Conservation (phyloP, 2,113 vertebrate species). For the Megaleporinus macrocephalus region DNA sequence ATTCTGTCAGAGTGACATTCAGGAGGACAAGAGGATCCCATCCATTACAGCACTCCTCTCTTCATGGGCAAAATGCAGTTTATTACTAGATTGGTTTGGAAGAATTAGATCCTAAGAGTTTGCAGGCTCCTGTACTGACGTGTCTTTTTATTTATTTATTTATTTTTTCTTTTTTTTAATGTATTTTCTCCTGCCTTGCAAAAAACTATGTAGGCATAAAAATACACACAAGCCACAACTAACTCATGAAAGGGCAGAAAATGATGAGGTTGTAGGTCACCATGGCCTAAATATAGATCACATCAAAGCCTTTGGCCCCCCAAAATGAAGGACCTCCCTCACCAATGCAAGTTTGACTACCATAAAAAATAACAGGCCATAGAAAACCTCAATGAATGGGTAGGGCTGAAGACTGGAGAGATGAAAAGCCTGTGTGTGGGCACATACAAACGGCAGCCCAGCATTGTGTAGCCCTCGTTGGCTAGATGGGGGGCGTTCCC, state of each 20-base stretch:
- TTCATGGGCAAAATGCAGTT: neutral
- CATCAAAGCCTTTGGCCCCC: conserved; percentile 35
- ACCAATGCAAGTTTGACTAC: conserved; percentile 24
- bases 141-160: neutral
- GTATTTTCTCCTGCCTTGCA: conserved; percentile 26
- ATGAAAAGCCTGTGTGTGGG: conserved; percentile 27
- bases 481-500: conserved; percentile 51
- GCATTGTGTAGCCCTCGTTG: conserved; percentile 9
- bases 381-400: conserved; percentile 51
- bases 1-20: conserved; percentile 18
- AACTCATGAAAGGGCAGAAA: conserved; percentile 39
- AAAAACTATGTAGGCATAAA: conserved; percentile 14
- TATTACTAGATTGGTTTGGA: conserved; percentile 30
- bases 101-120: conserved; percentile 3
- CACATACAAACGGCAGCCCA: conserved; percentile 37
- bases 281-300: conserved; percentile 32
- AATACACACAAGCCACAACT: conserved; percentile 25
- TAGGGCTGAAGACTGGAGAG: conserved; percentile 30
- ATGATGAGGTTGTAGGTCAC: conserved; percentile 8
- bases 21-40: neutral
- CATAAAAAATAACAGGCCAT: conserved; percentile 33
- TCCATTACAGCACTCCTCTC: neutral
- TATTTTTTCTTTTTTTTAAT: neutral
- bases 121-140: neutral
- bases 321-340: conserved; percentile 10